Percentiles rank a stretch among this genome's conserved stretches.
phyloP scores from a whole-genome alignment of 1,140 invertebrate genomes.

The Bombus confusus region DNA sequence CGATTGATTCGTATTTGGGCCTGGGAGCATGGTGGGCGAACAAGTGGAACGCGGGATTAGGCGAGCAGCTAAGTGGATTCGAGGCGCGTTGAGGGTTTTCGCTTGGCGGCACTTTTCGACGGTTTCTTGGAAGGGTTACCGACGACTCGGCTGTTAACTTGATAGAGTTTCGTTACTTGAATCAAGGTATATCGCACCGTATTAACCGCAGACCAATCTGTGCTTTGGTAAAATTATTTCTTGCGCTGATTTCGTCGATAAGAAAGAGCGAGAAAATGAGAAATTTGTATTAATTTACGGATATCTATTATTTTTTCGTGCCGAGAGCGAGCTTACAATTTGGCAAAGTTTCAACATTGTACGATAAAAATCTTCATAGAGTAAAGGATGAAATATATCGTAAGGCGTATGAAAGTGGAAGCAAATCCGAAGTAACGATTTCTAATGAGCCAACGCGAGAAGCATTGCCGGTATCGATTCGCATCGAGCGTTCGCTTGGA shows the following conservation, averaged over 20 bases:
- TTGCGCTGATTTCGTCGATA: neutral
- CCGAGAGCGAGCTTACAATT: too few relatives aligned
- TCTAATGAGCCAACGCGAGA: neutral
- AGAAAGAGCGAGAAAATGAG: too few relatives aligned
- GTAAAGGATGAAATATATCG: too few relatives aligned
- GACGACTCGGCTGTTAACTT: neutral
- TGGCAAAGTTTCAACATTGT: too few relatives aligned
- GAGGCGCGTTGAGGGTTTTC: neutral
- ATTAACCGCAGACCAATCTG: neutral
- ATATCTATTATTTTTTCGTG: too few relatives aligned
- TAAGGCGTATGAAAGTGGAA: too few relatives aligned
- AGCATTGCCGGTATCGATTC: conserved; percentile 1
- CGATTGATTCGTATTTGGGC: conserved; percentile 25
- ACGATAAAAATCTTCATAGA: too few relatives aligned
- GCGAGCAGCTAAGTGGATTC: neutral
- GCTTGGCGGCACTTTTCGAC: neutral
- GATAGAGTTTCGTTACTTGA: neutral
- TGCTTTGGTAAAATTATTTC: neutral
- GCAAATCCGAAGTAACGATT: neutral
- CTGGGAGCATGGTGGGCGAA: neutral
- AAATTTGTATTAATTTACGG: too few relatives aligned
- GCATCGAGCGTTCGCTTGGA: neutral
- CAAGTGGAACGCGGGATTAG: conserved; percentile 28
- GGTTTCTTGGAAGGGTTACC: neutral
- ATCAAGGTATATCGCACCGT: neutral